Evolutionary conservation across 2,797 vertebrate species (phyloP).

Genomic region (Rhodeus uyekii): DNA sequence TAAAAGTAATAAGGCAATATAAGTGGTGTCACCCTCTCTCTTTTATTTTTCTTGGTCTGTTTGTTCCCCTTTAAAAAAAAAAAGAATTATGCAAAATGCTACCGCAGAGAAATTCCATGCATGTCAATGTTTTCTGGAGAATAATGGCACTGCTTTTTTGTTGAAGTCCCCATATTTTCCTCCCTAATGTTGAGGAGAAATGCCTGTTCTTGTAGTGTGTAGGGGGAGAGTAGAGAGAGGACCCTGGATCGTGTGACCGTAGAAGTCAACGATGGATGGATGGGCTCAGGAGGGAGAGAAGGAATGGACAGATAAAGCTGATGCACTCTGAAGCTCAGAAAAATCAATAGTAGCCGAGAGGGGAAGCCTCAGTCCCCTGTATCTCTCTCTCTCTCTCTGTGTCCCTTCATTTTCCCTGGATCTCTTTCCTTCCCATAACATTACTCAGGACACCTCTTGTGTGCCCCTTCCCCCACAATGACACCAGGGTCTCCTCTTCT

Average conservation of each 20-base stretch:
- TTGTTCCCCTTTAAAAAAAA: slow-evolving; percentile 30
- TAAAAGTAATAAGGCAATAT: neutral
- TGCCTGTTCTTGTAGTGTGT: neutral
- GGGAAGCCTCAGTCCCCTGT: slow-evolving; percentile 71
- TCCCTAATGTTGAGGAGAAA: neutral
- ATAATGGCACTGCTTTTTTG: neutral
- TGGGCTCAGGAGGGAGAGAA: slow-evolving; percentile 64
- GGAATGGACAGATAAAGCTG: slow-evolving; percentile 82
- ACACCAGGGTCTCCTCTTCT: slow-evolving; percentile 10
- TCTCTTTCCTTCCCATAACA: neutral
- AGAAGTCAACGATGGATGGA: slow-evolving; percentile 60
- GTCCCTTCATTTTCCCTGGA: slow-evolving; percentile 2
- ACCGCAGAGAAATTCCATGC: neutral
- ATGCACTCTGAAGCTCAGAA: slow-evolving; percentile 78
- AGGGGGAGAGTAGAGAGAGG: slow-evolving; percentile 49
- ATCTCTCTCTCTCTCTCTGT: neutral
- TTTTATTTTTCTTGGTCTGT: slow-evolving; percentile 35
- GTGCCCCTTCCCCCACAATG: slow-evolving; percentile 12
- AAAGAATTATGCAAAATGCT: slow-evolving; percentile 54
- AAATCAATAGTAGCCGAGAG: slow-evolving; percentile 80
- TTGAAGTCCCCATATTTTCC: neutral
- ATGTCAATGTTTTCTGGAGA: slow-evolving; percentile 2
- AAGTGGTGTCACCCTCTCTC: neutral
- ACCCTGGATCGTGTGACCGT: slow-evolving; percentile 64
- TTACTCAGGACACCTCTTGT: neutral